Base-by-base conservation (phyloP, 2,888 invertebrate genomes). In the Drosophila nr. perissopoda region DNA sequence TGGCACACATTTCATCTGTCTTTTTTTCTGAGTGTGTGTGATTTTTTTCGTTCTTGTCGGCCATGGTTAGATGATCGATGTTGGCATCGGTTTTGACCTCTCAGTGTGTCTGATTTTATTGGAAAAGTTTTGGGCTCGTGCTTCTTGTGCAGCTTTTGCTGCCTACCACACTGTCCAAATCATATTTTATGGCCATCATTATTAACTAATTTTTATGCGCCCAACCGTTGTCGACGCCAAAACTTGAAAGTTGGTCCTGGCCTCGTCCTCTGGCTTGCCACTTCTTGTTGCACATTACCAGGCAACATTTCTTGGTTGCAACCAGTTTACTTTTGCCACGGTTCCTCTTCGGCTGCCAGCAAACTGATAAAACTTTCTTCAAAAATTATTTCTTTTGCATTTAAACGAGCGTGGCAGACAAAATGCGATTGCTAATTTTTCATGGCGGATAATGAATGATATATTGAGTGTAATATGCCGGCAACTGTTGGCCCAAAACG, bases 371-470 rank as follows among this genome's bases (percentile, higher is more conserved):
- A 86, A 89, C 59, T 89, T 88, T 88, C 81, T 81, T 81, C 54
- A 69, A 78, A 81, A 79, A 76, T 81, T 69, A 73, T 53, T 57
- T 56, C 34, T 62, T 51, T 78, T 89, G 76, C 85, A 81, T 89
- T 89, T 82, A 84, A 88, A 82, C 74, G 80, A 82, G 78, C 74
- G 69, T 77, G 71, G 86, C 81, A 71, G 90, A 84, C 79, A 86
- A 89, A 90, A 81, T 88, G 87, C 90, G 81, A 88, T 87, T 87
- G 86, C 86, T 87, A 90, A 90, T 88, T 88, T 90, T 81, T 86
- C 83, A 85, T 88, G 79, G 79, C 86, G 83, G 83, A 87, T 87
- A 87, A 89, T 90, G 86, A 89, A 87, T 87, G 86, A 87, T 89
- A 88, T 87, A 87, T 87, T 87, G 84, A 76, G 71, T 76, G 69